These are phyloP conservation scores for Ephialtes manifestator DNA, from an alignment of 2,888 invertebrate genomes.

Conservation along the genomic window DNA sequence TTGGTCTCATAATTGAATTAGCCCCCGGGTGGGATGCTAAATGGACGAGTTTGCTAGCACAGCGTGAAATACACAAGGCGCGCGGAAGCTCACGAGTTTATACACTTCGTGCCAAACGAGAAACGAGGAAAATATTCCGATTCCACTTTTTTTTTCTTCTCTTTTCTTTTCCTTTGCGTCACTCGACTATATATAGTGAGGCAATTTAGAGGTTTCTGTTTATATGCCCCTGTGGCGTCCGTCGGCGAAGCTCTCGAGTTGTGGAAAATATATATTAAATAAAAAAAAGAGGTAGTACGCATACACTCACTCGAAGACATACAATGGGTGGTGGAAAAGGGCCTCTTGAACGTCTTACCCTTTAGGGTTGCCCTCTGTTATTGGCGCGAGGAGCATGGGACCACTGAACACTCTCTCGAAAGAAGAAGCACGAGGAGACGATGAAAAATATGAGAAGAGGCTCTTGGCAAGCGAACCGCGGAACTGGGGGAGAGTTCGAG, in stretches of 20 bases:
- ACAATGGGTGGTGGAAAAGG: constrained; percentile 36
- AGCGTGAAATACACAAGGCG: constrained; percentile 28
- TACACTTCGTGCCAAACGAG: constrained; percentile 5
- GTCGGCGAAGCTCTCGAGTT: constrained; percentile 55
- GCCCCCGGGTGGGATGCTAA: constrained; percentile 73
- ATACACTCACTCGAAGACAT: constrained; percentile 43
- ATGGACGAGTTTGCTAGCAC: constrained; percentile 65
- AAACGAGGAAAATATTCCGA: constrained; percentile 23
- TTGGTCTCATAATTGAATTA: constrained; percentile 77
- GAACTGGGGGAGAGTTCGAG: constrained; percentile 71
- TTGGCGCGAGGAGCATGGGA: constrained; percentile 58
- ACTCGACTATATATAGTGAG: constrained; percentile 55
- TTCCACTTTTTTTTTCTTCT: constrained; percentile 20
- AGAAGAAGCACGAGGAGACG: constrained; percentile 43
- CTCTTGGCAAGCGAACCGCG: constrained; percentile 64
- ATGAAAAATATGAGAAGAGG: constrained; percentile 57
- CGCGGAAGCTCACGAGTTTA: constrained; percentile 23
- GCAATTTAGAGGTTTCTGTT: constrained; percentile 76
- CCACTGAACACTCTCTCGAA: constrained; percentile 50
- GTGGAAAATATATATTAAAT: constrained; percentile 57
- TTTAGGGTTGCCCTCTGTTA: constrained; percentile 38
- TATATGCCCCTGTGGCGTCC: constrained; percentile 69
- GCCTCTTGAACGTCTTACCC: constrained; percentile 43
- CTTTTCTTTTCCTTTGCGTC: constrained; percentile 18
- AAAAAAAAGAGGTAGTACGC: constrained; percentile 62